Base-by-base conservation (phyloP, 1,140 invertebrate genomes). In the Bombus polaris region DNA sequence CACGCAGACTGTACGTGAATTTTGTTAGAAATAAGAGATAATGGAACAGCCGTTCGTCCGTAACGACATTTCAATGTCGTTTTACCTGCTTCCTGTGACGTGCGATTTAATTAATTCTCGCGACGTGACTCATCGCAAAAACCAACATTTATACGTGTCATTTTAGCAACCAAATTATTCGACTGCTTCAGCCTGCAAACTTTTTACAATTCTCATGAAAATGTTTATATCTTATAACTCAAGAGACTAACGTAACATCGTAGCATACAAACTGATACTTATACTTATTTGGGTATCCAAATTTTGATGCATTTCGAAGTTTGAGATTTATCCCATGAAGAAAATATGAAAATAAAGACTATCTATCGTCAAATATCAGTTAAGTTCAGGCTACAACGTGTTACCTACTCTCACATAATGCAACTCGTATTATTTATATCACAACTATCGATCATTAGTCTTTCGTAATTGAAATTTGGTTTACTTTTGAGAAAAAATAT, bases 61-160 rank as follows among this genome's bases (percentile, higher is more conserved):
- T 79, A 78, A 76, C 68, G 15, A 88, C 68, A 53, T 89, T 87
- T 87, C 81, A 90, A 81, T 85, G 85, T 85, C 82, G 53, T 42
- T 77, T 87, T 85, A 83, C 77, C 82, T 78, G 71, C 37, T 89
- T 90, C 85, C 78, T 65, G 76, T 88, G 80, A 90, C 76, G 80
- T 39, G 71, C 62, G 39, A 86, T 79, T 90, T 74, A 90, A 90
- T 90, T 86, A 70, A 90, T 90, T 91, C 84, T 18, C 66, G 42
- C 32, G 53, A 86, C 71, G 47, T 90, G 89, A 91, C 87, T 90
- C 84, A 74, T 81, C 78, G 28, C n/a, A 78, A 85, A 71, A 88
- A 79, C 22, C 39, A 57, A n/a, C 70, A 44, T 82, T 81, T 78
- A 73, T 85, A 87, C 59, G 42, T 70, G n/a, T 32, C 42, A 71